Evolutionary conservation across 2,888 invertebrate species (phyloP).

Genomic region (Meandrusa payeni): DNA sequence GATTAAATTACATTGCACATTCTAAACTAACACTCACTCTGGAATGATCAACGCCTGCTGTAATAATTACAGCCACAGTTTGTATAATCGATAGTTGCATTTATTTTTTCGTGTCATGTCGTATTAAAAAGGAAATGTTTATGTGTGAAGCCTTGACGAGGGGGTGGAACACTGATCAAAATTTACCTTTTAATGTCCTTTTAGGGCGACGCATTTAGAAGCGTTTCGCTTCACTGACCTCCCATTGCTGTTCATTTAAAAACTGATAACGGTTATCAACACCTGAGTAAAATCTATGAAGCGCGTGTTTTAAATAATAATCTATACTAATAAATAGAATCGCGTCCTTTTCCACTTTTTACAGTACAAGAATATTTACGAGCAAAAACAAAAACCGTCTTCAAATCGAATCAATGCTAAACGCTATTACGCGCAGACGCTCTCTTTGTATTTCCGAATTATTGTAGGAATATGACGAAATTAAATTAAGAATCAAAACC

Average conservation of each 20-base stretch:
- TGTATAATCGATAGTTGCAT: slow-evolving; percentile 33
- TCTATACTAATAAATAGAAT: too few species aligned
- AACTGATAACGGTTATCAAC: slow-evolving; percentile 30
- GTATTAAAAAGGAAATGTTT: slow-evolving; percentile 9
- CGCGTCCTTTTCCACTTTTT: too few species aligned
- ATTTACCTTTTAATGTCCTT: slow-evolving; percentile 39
- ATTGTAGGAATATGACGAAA: too few species aligned
- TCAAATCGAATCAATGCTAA: too few species aligned
- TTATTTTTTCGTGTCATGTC: slow-evolving; percentile 15
- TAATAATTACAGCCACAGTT: slow-evolving; percentile 31
- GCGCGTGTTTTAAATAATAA: too few species aligned
- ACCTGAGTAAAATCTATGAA: not conserved
- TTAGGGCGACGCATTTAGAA: slow-evolving; percentile 39
- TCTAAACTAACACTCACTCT: not conserved
- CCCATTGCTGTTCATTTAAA: slow-evolving; percentile 42
- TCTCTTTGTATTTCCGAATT: too few species aligned
- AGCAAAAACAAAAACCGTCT: too few species aligned
- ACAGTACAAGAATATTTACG: too few species aligned
- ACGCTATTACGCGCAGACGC: too few species aligned
- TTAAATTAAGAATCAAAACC: too few species aligned
- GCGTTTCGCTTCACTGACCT: slow-evolving; percentile 51
- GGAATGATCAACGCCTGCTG: slow-evolving; percentile 27
- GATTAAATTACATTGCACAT: slow-evolving; percentile 6
- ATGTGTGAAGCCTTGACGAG: slow-evolving; percentile 38
- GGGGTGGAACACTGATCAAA: slow-evolving; percentile 49